phyloP scores from a whole-genome alignment of 2,113 vertebrate genomes.

The Centropus bengalensis region DNA sequence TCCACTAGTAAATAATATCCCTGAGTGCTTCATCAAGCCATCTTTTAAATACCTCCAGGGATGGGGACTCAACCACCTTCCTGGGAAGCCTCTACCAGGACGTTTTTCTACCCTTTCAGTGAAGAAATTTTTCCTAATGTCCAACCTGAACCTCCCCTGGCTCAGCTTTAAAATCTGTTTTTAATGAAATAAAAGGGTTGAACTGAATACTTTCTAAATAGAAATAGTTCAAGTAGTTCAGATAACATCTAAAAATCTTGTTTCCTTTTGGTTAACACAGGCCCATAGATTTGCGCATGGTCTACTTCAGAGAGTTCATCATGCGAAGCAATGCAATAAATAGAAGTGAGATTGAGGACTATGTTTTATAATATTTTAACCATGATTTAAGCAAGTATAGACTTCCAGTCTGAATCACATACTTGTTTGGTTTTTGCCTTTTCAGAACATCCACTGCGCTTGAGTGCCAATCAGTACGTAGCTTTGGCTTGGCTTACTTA shows the following conservation, averaged over 20 bases:
- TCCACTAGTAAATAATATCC: too few relatives aligned
- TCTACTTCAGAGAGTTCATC: neutral
- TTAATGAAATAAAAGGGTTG: neutral
- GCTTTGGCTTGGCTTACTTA: neutral
- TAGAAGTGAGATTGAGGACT: neutral
- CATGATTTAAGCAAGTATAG: neutral
- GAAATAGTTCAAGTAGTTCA: neutral
- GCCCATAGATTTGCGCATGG: neutral
- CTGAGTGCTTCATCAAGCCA: too few relatives aligned
- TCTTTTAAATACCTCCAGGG: too few relatives aligned
- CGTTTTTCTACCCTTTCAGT: too few relatives aligned
- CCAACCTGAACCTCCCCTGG: too few relatives aligned
- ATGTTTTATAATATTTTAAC: neutral
- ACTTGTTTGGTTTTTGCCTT: neutral
- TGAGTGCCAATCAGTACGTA: neutral
- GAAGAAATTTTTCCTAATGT: too few relatives aligned
- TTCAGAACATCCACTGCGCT: neutral
- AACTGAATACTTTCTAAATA: neutral
- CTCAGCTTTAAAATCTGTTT: too few relatives aligned
- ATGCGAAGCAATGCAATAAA: neutral
- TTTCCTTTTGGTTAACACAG: neutral
- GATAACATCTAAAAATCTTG: neutral
- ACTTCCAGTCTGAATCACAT: neutral
- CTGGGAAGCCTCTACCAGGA: too few relatives aligned
- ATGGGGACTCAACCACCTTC: too few relatives aligned